These are phyloP conservation scores for Larimichthys crocea DNA, from an alignment of 2,113 vertebrate genomes.

Conservation along the genomic window DNA sequence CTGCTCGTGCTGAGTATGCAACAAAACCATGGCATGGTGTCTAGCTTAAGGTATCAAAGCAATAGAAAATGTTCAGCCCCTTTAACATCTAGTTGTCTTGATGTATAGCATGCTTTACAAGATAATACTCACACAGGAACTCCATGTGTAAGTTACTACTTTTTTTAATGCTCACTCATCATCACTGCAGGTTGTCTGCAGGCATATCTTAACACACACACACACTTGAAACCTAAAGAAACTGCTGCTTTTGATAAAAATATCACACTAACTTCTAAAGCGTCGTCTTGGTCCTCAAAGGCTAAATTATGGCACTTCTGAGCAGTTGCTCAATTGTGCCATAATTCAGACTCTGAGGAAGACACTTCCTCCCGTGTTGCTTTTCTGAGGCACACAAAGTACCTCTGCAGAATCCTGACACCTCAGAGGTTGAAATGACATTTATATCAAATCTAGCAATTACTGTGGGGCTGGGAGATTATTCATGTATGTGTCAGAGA, in stretches of 20 bases:
- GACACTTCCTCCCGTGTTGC: conserved; percentile 28
- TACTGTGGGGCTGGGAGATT: conserved; percentile 30
- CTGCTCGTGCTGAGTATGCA: conserved; percentile 47
- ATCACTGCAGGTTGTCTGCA: neutral
- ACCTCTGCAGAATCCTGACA: conserved; percentile 39
- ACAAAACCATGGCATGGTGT: conserved; percentile 33
- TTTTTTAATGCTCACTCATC: neutral
- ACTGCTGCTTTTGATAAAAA: conserved; percentile 23
- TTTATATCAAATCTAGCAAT: conserved; percentile 55
- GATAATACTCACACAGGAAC: neutral
- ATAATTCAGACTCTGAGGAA: conserved; percentile 23
- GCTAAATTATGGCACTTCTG: conserved; percentile 20
- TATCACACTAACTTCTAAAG: conserved; percentile 20
- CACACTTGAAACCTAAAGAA: neutral
- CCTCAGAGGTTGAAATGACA: conserved; percentile 55
- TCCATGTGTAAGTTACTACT: neutral
- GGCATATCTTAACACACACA: neutral
- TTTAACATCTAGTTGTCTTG: neutral
- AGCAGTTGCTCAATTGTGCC: conserved; percentile 11
- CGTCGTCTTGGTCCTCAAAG: conserved; percentile 32
- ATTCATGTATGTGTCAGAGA: conserved; percentile 47
- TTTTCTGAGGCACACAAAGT: conserved; percentile 27
- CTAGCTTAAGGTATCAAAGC: conserved; percentile 33
- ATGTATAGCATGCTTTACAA: conserved; percentile 9
- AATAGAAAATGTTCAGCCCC: conserved; percentile 21